These are phyloP conservation scores for Teinopalpus imperialis DNA, from an alignment of 2,888 invertebrate genomes.

Conservation along the genomic window DNA sequence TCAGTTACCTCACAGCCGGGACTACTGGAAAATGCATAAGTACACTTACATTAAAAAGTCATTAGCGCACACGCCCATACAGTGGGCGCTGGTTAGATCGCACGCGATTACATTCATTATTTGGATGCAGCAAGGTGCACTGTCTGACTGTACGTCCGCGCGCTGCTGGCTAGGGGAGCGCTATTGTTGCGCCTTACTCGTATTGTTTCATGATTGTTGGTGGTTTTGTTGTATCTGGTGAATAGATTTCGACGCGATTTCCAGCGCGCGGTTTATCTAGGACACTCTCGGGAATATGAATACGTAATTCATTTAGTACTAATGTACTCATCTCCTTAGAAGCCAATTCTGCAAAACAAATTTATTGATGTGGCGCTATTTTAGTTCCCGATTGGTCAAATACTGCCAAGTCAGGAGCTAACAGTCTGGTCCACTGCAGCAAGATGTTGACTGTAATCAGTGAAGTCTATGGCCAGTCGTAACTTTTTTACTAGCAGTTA, in stretches of 20 bases:
- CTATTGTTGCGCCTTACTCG: conserved; percentile 2
- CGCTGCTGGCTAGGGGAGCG: too few relatives aligned
- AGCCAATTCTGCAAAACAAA: too few relatives aligned
- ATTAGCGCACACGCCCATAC: conserved; percentile 14
- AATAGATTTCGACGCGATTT: conserved; percentile 4
- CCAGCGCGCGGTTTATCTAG: neutral
- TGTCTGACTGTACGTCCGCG: too few relatives aligned
- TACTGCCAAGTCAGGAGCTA: too few relatives aligned
- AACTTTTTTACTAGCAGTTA: too few relatives aligned
- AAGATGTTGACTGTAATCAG: too few relatives aligned
- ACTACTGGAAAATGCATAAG: conserved; percentile 3
- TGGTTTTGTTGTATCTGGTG: conserved; percentile 1
- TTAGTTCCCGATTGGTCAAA: too few relatives aligned
- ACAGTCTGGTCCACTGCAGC: too few relatives aligned
- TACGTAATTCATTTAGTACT: neutral
- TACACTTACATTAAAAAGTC: conserved; percentile 25
- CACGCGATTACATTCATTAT: conserved; percentile 14
- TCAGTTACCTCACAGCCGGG: neutral
- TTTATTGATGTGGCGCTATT: too few relatives aligned
- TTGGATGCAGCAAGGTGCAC: neutral
- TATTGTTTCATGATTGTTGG: conserved; percentile 12
- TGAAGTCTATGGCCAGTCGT: too few relatives aligned
- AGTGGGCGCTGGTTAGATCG: neutral
- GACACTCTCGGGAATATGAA: neutral
- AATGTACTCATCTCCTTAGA: neutral